Percentiles rank a stretch among this genome's conserved stretches.
Conservation (phyloP, 2,888 invertebrate species). For the Aphelenchoides bicaudatus region DNA sequence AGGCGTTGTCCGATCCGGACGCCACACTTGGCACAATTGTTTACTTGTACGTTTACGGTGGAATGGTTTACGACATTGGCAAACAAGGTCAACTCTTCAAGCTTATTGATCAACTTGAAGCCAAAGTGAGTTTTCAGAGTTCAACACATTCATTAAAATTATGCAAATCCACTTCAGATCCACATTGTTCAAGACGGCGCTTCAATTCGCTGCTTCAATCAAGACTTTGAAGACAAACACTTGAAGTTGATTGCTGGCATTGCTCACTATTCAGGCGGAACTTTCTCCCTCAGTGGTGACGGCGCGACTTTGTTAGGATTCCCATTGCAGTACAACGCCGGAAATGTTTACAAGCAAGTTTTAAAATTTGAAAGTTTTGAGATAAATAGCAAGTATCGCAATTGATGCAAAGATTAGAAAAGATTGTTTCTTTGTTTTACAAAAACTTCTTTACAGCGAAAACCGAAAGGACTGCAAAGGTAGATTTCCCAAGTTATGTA, state of each 20-base stretch:
- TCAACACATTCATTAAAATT: too few species aligned
- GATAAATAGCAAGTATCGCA: too few species aligned
- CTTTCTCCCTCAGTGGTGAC: slow-evolving; percentile 1
- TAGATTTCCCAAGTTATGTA: too few species aligned
- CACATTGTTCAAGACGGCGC: slow-evolving; percentile 12
- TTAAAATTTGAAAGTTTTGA: too few species aligned
- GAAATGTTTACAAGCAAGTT: background rate
- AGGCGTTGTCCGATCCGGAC: background rate
- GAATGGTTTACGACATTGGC: background rate
- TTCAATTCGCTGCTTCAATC: background rate
- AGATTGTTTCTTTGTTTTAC: too few species aligned
- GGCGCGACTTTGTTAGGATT: slow-evolving; percentile 1
- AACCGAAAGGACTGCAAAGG: too few species aligned
- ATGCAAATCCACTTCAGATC: slow-evolving; percentile 12
- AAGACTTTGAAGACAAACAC: too few species aligned
- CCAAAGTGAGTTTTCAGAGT: slow-evolving; percentile 4
- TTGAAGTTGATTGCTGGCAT: background rate
- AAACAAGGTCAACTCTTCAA: background rate
- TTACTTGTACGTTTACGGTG: slow-evolving; percentile 5
- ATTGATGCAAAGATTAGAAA: too few species aligned
- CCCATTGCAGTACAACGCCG: slow-evolving; percentile 9
- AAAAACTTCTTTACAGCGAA: too few species aligned
- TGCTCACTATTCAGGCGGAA: slow-evolving; percentile 10
- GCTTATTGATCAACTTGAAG: slow-evolving; percentile 15
- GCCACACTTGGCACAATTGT: background rate